Evolutionary conservation across 23 tunicate species (phyloP).

Genomic region (Styela clava): DNA sequence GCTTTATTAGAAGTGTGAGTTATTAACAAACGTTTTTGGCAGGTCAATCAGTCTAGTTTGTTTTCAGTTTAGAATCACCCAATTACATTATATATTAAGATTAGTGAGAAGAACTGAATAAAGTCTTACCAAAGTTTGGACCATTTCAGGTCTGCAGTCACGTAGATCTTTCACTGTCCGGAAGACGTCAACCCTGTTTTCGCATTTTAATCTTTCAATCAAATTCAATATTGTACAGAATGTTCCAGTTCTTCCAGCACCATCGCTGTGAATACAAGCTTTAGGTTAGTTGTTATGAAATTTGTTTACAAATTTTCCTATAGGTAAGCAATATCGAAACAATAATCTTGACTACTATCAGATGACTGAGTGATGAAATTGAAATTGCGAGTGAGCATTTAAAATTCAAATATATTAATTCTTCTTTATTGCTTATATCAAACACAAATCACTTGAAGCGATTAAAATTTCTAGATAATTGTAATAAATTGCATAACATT

Average conservation of each 20-base stretch:
- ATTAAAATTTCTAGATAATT: background rate
- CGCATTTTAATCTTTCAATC: conserved; percentile 9
- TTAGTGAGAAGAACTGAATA: background rate
- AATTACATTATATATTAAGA: too few relatives aligned
- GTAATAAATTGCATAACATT: too few relatives aligned
- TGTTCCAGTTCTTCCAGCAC: conserved; percentile 27
- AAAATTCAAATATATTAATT: background rate
- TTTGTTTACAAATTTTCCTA: too few relatives aligned
- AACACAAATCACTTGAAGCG: background rate
- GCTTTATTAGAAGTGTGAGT: too few relatives aligned
- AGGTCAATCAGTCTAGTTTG: too few relatives aligned
- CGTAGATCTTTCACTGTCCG: conserved; percentile 30
- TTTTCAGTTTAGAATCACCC: too few relatives aligned
- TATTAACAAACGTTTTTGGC: too few relatives aligned
- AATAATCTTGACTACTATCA: background rate
- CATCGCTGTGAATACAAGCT: conserved; percentile 8
- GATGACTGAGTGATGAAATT: background rate
- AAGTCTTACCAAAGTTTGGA: conserved; percentile 7
- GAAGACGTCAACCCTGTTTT: conserved; percentile 10
- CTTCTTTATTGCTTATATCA: background rate
- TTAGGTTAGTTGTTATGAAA: too few relatives aligned
- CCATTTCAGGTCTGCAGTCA: conserved; percentile 27
- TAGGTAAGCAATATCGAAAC: too few relatives aligned
- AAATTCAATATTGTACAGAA: conserved; percentile 9
- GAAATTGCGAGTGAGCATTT: background rate